These are phyloP conservation scores for Echinometra lucunter DNA, from an alignment of 53 echinoderm and acorn worm species.

Conservation along the genomic window DNA sequence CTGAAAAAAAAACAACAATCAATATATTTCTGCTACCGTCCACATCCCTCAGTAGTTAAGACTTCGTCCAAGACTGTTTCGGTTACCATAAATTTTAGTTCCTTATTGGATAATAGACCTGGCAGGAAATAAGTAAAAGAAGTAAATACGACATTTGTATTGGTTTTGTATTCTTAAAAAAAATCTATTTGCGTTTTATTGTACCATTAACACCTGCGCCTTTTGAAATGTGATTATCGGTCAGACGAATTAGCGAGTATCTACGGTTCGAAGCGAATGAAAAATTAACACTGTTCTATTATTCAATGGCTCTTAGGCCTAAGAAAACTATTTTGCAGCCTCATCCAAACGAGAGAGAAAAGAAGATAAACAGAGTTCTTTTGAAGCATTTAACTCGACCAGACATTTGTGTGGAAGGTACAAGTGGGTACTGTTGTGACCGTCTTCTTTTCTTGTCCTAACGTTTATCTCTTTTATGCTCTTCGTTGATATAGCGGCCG, in stretches of 20 bases:
- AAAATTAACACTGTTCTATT: slow-evolving; percentile 45
- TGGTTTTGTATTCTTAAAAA: neutral
- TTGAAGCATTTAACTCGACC: slow-evolving; percentile 60
- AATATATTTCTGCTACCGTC: no score
- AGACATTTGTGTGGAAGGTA: slow-evolving; percentile 22
- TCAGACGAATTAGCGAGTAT: neutral
- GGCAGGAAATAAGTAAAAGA: neutral
- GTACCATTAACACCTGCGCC: slow-evolving; percentile 31
- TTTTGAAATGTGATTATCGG: neutral
- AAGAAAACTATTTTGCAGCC: slow-evolving; percentile 62
- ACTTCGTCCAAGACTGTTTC: neutral
- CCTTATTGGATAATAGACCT: slow-evolving; percentile 29
- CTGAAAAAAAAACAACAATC: no score
- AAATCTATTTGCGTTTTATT: slow-evolving; percentile 52
- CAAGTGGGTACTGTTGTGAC: slow-evolving; percentile 10
- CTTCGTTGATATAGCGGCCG: slow-evolving; percentile 48
- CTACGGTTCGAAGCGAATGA: slow-evolving; percentile 21
- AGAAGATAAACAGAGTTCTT: slow-evolving; percentile 62
- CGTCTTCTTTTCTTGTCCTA: slow-evolving; percentile 2
- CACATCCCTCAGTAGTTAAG: no score
- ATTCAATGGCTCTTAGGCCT: slow-evolving; percentile 54
- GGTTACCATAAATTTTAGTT: neutral
- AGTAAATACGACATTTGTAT: slow-evolving; percentile 44
- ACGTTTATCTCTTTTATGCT: slow-evolving; percentile 56
- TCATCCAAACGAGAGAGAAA: neutral